Conservation (phyloP, 2,113 vertebrate species). For the Gasterosteus nipponicus region DNA sequence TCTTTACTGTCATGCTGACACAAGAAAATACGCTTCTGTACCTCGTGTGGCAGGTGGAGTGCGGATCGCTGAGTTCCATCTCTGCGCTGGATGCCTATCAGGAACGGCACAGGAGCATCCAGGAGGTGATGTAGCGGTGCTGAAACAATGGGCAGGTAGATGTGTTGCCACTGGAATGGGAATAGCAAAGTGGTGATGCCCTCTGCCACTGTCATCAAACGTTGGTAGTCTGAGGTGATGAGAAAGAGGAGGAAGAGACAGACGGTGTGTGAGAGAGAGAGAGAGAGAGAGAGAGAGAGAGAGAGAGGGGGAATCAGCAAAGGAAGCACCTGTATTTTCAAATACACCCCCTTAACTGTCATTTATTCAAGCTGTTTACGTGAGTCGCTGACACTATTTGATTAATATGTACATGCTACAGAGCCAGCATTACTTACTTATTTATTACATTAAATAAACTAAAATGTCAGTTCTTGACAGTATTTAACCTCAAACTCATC, state of each 20-base stretch:
- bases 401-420: constrained; percentile 1
- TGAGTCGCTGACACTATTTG: not conserved
- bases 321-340: not conserved
- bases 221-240: constrained; percentile 89
- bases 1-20: not conserved
- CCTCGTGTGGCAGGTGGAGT: constrained; percentile 96
- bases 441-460: not conserved
- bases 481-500: constrained; percentile 1
- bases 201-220: constrained; percentile 95
- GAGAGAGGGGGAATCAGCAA: not conserved
- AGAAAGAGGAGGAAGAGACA: not conserved
- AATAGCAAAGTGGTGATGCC: constrained; percentile 92
- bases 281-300: constrained; percentile 3
- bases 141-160: constrained; percentile 96
- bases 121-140: constrained; percentile 94
- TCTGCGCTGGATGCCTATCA: constrained; percentile 96
- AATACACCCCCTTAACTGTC: not conserved
- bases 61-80: constrained; percentile 93
- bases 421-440: not conserved
- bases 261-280: too few relatives aligned
- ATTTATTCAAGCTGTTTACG: not conserved
- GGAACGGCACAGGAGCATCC: constrained; percentile 95
- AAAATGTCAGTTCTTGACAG: not conserved
- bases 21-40: constrained; percentile 61
- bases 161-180: constrained; percentile 98